Evolutionary conservation across 1,140 invertebrate genomes (phyloP).

Genomic region (Drosophila prosaltans): DNA sequence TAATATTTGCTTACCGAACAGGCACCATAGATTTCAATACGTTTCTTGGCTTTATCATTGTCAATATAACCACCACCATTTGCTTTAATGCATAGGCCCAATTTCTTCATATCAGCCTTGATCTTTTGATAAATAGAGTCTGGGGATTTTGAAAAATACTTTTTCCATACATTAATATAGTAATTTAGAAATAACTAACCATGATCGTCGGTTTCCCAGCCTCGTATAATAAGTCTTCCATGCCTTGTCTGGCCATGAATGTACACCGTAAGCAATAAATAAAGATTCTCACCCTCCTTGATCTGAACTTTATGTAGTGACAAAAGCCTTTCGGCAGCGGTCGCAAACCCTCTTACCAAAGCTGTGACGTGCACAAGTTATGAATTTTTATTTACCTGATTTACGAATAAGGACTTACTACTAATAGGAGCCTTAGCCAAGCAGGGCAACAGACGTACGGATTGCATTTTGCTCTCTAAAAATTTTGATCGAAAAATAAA

Average conservation of each 20-base stretch:
- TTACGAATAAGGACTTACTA: neutral
- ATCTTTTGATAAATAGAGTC: constrained; percentile 36
- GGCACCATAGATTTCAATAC: constrained; percentile 39
- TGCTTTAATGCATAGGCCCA: constrained; percentile 41
- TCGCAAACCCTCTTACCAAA: constrained; percentile 15
- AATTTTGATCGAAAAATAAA: constrained; percentile 29
- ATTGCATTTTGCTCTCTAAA: constrained; percentile 19
- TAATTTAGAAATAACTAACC: constrained; percentile 22
- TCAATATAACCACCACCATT: constrained; percentile 54
- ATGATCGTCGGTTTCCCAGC: constrained; percentile 22
- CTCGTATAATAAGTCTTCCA: constrained; percentile 46
- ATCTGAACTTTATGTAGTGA: constrained; percentile 28
- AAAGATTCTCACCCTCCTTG: constrained; percentile 32
- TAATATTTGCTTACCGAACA: constrained; percentile 22
- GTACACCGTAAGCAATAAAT: constrained; percentile 42
- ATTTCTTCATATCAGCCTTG: constrained; percentile 23
- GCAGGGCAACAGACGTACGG: neutral
- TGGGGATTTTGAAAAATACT: neutral
- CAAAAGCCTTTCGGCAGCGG: constrained; percentile 12
- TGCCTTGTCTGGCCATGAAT: constrained; percentile 41
- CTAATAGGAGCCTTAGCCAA: neutral
- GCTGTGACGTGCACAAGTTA: neutral
- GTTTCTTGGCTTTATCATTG: neutral
- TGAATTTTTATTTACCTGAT: neutral
- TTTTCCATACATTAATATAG: too few relatives aligned